Evolutionary conservation across 2,888 invertebrate species (phyloP), one percentile per base, ranked within the genome.

Genomic region (Euplagia quadripunctaria): DNA sequence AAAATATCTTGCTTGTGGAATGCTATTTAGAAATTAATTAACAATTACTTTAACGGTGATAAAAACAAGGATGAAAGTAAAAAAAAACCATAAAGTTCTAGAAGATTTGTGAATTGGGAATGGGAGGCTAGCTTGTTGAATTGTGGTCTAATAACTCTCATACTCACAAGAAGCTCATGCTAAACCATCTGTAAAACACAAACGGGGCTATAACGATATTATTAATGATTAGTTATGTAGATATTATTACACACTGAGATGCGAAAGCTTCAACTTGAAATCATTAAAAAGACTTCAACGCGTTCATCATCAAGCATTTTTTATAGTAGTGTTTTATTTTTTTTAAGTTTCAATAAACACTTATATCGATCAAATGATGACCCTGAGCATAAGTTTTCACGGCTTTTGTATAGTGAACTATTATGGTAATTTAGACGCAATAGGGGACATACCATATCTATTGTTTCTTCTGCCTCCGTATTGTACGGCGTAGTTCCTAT

Each of bases 211-310:
- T n/a, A 11, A 17, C 17, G 6, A 52, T 52, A 7, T 16, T 52
- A 17, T 31, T 31, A 31, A 1, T 31, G 1, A 31, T 31, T 31
- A 31, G 1, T 31, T 31, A 31, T 31, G 31, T 7, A n/a, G n/a
- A 55, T n/a, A 55, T 55, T 55, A 20, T 11, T 49, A 70, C 17
- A 17, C 11, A 8, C 8, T 17, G n/a, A 58, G 31, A 31, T 31
- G n/a, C n/a, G 14, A 51, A 64, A 64, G 42, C 31, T 55, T 20
- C 11, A 61, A 72, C 49, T 20, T 64, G 66, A 74, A 75, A 74
- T 79, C 80, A 84, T 87, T 81, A 70, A 87, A 88, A 88, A 88
- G 89, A 88, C 86, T 86, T 88, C 83, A 82, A 84, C 83, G 83
- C 83, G 80, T 76, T 79, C 72, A 69, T 81, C 73, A 76, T 78